Evolutionary conservation across 2,797 vertebrate species (phyloP).

Genomic region (Myotis planiceps): DNA sequence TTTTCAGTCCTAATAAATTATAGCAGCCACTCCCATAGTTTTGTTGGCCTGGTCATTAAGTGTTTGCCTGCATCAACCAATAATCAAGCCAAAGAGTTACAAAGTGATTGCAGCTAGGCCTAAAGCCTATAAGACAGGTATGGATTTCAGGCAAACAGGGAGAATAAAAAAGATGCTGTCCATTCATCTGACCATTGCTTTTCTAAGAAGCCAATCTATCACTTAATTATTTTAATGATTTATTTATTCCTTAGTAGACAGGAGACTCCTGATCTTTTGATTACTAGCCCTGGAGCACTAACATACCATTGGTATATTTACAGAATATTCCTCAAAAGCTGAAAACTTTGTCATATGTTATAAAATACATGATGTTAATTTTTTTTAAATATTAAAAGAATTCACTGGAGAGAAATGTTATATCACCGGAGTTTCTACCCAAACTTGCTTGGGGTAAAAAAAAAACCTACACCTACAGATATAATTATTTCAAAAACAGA

Average conservation of each 20-base stretch:
- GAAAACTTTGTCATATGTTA: background rate
- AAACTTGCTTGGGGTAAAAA: background rate
- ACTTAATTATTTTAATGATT: background rate
- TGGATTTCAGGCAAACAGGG: background rate
- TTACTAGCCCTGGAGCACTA: background rate
- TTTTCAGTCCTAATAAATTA: background rate
- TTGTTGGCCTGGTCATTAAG: background rate
- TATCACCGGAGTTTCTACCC: background rate
- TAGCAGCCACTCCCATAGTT: background rate
- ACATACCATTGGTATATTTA: background rate
- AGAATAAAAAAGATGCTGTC: background rate
- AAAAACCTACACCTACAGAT: background rate
- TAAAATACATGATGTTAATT: background rate
- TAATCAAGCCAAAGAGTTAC: background rate
- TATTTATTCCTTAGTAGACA: background rate
- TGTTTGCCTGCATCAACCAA: background rate
- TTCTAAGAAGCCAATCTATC: background rate
- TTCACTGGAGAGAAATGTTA: background rate
- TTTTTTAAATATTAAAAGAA: background rate
- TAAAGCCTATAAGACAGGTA: background rate
- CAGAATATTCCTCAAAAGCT: background rate
- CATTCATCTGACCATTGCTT: background rate
- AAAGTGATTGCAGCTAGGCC: background rate
- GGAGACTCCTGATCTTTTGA: background rate
- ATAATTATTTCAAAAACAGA: background rate